Conservation (phyloP, 2,888 invertebrate genomes). For the Anoplius nigerrimus region DNA sequence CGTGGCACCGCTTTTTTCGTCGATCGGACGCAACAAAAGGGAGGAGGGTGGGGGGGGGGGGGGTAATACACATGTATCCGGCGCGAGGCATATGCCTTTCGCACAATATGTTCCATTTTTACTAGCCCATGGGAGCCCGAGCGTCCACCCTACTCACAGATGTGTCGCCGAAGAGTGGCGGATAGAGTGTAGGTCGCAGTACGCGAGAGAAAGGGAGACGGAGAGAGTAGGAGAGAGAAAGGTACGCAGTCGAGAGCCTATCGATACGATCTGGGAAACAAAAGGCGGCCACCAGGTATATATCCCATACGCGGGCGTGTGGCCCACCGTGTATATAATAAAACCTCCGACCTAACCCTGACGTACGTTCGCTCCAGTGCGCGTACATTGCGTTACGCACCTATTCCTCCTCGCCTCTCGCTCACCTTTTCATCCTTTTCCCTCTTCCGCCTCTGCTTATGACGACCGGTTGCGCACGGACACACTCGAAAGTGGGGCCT, state of each 20-base stretch:
- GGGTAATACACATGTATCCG: conserved; percentile 21
- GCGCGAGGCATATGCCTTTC: conserved; percentile 53
- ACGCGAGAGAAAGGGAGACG: background rate
- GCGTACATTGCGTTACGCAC: background rate
- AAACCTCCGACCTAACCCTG: background rate
- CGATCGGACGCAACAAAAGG: background rate
- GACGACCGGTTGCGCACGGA: conserved; percentile 3
- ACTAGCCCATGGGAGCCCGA: conserved; percentile 53
- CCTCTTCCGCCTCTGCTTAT: background rate
- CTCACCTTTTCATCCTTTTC: background rate
- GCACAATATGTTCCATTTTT: conserved; percentile 63
- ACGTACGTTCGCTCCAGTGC: background rate
- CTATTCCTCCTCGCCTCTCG: background rate
- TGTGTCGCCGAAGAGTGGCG: conserved; percentile 59
- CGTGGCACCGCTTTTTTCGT: background rate
- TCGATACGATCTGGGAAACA: conserved; percentile 69
- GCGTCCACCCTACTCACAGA: conserved; percentile 62
- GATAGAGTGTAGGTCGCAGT: conserved; percentile 29
- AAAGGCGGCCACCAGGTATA: conserved; percentile 64
- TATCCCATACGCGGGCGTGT: conserved; percentile 19
- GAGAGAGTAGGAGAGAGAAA: background rate
- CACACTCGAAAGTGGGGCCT: conserved; percentile 29
- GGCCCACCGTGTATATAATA: conserved; percentile 8
- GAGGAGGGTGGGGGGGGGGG: conserved; percentile 3
- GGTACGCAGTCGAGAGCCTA: conserved; percentile 6